phyloP scores from a whole-genome alignment of 2,888 invertebrate genomes.

The Girardia tigrina region DNA sequence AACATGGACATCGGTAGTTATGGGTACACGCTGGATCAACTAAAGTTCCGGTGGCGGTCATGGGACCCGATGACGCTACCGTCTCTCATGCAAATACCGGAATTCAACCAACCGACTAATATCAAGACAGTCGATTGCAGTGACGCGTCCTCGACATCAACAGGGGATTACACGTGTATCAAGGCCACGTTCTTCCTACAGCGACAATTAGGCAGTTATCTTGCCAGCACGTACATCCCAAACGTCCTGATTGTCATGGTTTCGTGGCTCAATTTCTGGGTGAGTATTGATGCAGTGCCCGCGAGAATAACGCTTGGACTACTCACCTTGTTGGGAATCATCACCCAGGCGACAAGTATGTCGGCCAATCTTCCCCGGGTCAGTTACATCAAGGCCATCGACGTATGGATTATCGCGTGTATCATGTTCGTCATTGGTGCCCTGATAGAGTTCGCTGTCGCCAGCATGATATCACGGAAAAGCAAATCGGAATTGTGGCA shows the following conservation, averaged over 20 bases:
- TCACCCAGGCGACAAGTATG: conserved; percentile 35
- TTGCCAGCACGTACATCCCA: conserved; percentile 55
- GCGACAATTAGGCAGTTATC: conserved; percentile 54
- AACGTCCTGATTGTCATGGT: conserved; percentile 55
- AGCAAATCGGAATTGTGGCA: conserved; percentile 31
- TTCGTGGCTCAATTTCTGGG: conserved; percentile 49
- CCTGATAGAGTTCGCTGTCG: conserved; percentile 36
- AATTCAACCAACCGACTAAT: conserved; percentile 33
- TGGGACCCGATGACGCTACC: conserved; percentile 27
- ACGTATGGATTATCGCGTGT: conserved; percentile 37
- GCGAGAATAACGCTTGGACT: conserved; percentile 36
- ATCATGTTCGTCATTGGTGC: conserved; percentile 37
- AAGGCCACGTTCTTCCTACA: conserved; percentile 54
- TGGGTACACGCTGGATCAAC: conserved; percentile 35
- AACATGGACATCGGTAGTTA: conserved; percentile 37
- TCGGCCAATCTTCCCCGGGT: conserved; percentile 36
- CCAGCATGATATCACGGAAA: conserved; percentile 28
- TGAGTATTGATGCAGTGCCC: conserved; percentile 37
- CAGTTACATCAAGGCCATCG: conserved; percentile 37
- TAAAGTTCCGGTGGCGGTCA: conserved; percentile 33
- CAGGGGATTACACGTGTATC: conserved; percentile 54
- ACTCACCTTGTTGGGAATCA: conserved; percentile 35
- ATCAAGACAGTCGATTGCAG: conserved; percentile 34
- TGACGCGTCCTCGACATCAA: conserved; percentile 28
- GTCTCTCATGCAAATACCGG: conserved; percentile 34